Conservation (phyloP, 2,797 vertebrate species). For the Chloroceryle amazona region DNA sequence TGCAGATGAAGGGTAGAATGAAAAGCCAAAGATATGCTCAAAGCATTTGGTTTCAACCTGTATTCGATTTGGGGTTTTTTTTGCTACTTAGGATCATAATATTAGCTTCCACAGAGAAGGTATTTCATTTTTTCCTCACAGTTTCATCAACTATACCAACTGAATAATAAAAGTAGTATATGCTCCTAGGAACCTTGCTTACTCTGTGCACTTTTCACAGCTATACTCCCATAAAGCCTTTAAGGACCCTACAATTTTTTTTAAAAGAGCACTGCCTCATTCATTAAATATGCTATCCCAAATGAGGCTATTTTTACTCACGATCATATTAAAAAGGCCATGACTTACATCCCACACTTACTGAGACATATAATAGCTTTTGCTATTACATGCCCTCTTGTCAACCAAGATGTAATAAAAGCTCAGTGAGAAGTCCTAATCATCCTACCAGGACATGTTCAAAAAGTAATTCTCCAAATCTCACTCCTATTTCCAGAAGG, state of each 20-base stretch:
- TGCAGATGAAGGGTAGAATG: background rate
- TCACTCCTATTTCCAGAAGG: background rate
- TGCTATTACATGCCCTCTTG: background rate
- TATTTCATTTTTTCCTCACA: no score
- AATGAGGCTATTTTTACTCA: no score
- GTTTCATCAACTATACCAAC: no score
- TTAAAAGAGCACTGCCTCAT: no score
- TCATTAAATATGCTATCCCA: no score
- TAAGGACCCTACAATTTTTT: no score
- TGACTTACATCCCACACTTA: background rate
- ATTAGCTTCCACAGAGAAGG: no score
- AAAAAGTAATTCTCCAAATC: constrained; percentile 3
- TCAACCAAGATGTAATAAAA: background rate
- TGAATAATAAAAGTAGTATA: no score
- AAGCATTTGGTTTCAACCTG: background rate
- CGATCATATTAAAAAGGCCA: background rate
- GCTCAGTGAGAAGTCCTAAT: background rate
- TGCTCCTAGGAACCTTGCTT: no score
- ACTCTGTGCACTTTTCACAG: no score
- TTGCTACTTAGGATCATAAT: background rate
- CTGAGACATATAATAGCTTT: background rate
- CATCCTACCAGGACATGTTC: background rate
- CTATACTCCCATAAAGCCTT: no score
- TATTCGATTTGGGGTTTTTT: fast-evolving
- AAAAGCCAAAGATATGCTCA: background rate